Evolutionary conservation across 2,888 invertebrate species (phyloP).

Genomic region (Lasioglossum zephyrum): DNA sequence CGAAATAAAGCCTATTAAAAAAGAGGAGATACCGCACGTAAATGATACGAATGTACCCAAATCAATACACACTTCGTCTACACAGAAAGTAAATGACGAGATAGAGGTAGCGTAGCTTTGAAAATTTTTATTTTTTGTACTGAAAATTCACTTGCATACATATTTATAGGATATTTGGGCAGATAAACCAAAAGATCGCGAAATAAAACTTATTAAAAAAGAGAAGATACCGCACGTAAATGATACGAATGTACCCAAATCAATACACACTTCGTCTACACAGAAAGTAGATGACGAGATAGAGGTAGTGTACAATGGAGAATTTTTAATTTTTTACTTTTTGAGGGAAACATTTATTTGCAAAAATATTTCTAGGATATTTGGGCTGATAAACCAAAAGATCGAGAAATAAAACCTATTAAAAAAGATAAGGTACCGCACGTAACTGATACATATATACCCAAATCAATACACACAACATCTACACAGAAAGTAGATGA

Average conservation of each 20-base stretch:
- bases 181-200: background rate
- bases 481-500: slow-evolving; percentile 9
- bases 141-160: background rate
- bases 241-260: background rate
- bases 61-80: background rate
- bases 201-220: background rate
- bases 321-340: background rate
- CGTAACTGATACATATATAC: background rate
- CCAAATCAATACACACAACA: background rate
- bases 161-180: background rate
- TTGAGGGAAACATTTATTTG: background rate
- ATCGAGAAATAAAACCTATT: background rate
- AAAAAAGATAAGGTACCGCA: background rate
- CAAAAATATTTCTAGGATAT: background rate
- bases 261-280: background rate
- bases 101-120: slow-evolving; percentile 18
- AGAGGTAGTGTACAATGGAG: background rate
- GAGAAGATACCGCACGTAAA: background rate
- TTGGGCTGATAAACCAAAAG: background rate
- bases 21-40: background rate
- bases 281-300: background rate
- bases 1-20: background rate
- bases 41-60: no score
- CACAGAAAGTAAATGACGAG: slow-evolving; percentile 22
- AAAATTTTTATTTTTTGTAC: no score